These are phyloP conservation scores for Emydura subglobosa DNA, from an alignment of 2,113 vertebrate species.

Conservation along the genomic window DNA sequence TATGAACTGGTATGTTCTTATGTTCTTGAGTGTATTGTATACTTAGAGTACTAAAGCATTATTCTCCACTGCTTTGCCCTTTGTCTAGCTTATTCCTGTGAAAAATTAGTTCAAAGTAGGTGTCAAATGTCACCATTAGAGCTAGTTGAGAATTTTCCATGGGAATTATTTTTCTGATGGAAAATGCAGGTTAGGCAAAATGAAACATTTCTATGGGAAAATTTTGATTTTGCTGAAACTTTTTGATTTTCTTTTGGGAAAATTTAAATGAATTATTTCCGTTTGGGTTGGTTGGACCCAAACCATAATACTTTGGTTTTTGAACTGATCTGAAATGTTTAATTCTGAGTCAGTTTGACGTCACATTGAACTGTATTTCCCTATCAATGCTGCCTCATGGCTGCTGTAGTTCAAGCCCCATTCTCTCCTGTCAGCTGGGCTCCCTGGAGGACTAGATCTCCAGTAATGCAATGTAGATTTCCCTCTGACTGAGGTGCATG, in stretches of 20 bases:
- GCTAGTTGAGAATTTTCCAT: not conserved
- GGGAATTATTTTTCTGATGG: not conserved
- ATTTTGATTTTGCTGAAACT: not conserved
- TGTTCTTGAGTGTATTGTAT: not conserved
- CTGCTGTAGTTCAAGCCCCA: not conserved
- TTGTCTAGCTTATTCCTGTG: not conserved
- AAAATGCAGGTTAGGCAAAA: conserved; percentile 9
- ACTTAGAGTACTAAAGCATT: conserved; percentile 38
- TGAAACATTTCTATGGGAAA: not conserved
- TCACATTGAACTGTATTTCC: not conserved
- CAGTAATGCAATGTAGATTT: not conserved
- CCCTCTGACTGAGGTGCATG: not conserved
- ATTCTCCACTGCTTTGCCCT: not conserved
- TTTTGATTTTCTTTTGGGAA: no score
- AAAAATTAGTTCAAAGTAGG: not conserved
- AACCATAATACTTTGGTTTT: not conserved
- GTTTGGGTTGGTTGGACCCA: not conserved
- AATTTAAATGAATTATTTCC: not conserved
- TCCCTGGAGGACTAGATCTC: not conserved
- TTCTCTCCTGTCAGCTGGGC: not conserved
- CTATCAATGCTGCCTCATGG: not conserved
- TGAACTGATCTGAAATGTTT: not conserved
- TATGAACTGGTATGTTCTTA: not conserved
- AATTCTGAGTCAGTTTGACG: not conserved
- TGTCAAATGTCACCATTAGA: conserved; percentile 8